Conservation (phyloP, 2,797 vertebrate species). For the Chrysocyon brachyurus region DNA sequence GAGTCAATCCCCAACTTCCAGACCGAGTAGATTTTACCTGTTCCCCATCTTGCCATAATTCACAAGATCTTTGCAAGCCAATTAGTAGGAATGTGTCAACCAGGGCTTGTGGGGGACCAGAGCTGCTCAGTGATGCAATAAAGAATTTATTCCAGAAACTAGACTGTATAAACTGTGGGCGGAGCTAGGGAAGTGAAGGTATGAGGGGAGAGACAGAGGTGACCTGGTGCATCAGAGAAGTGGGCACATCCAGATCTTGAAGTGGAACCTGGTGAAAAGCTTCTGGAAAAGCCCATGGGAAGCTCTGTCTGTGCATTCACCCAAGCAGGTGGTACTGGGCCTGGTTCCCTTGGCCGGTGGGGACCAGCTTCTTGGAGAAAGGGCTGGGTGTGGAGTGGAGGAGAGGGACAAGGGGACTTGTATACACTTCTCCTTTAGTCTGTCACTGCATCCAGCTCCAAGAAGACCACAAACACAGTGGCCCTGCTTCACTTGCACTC, state of each 20-base stretch:
- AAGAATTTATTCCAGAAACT: background rate
- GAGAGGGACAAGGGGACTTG: background rate
- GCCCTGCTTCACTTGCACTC: background rate
- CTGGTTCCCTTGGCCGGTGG: background rate
- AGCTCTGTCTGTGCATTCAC: background rate
- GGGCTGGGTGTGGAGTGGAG: background rate
- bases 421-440: background rate
- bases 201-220: background rate
- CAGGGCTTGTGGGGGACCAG: background rate
- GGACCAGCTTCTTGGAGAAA: background rate
- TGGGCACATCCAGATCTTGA: accelerated
- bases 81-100: background rate
- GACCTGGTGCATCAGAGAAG: background rate
- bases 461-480: background rate
- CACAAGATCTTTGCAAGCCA: background rate
- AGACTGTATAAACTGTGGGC: too few species aligned
- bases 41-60: background rate
- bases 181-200: background rate
- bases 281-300: background rate
- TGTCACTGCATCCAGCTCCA: background rate
- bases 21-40: background rate
- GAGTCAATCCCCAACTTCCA: background rate
- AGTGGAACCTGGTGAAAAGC: background rate
- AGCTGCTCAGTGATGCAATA: background rate
- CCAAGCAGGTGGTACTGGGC: background rate